Evolutionary conservation across 2,888 invertebrate species (phyloP), one percentile per base, ranked within the genome.

Genomic region (Luffia ferchaultella): DNA sequence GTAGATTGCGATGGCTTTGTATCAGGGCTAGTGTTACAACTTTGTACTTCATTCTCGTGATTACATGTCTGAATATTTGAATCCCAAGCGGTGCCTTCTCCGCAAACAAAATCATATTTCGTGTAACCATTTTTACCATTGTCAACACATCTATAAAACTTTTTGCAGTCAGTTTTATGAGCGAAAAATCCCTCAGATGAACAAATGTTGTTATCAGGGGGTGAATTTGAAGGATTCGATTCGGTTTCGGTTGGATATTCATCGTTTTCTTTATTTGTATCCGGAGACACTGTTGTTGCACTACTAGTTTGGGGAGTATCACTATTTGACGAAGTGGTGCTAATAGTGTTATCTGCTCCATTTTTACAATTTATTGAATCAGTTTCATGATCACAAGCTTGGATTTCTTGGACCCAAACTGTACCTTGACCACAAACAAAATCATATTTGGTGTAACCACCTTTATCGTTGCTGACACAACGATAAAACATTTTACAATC

Each of bases 341-440:
- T 50, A 55, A 60, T 41, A 53, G 54, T 57, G 46, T 51, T 54
- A 42, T 62, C 53, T 19, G 56, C 53, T 41, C 51, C 62, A 52
- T 58, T 54, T 18, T 58, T 67, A 44, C 73, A 70, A 53, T 53
- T 64, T 46, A 52, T 57, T 40, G 63, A 55, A 52, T 57, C 68
- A 49, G 64, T 67, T 50, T 73, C 70, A 57, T 73, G 69, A 59
- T 78, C 70, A 59, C 82, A 46, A 42, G 57, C 50, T 52, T 53
- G 53, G 30, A 73, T 58, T n/a, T 60, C 61, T 44, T 82, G 74
- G 60, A 89, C 88, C 88, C 88, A 89, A 9, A 86, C 85, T 1
- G 88, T 88, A 17, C 89, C 90, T 46, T 88, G 85, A 0, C 86
- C 89, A 60, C 91, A 91, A 40, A 70, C 73, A 58, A 88, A 91